These are phyloP conservation scores for Ptilonorhynchus violaceus DNA, from an alignment of 2,113 vertebrate genomes.

Conservation along the genomic window DNA sequence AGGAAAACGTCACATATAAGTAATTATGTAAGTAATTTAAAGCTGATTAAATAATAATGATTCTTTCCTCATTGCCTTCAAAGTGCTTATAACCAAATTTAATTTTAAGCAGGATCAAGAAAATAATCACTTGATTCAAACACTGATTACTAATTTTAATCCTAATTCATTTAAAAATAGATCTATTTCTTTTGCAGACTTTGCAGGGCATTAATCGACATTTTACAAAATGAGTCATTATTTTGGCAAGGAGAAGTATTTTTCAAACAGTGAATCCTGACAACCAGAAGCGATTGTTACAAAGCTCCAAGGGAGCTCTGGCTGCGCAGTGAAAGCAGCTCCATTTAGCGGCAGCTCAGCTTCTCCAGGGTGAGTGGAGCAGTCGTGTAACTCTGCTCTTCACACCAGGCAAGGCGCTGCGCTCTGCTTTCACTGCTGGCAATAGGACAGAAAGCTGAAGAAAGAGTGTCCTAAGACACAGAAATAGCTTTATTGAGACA, in stretches of 20 bases:
- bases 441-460: background rate
- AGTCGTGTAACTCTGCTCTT: background rate
- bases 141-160: conserved; percentile 44
- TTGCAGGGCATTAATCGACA: conserved; percentile 18
- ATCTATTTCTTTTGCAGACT: background rate
- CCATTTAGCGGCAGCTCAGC: background rate
- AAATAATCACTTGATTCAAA: conserved; percentile 46
- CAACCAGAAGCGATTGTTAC: background rate
- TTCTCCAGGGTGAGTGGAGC: background rate
- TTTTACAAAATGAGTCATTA: conserved; percentile 3
- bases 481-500: background rate
- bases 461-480: background rate
- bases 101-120: conserved; percentile 55
- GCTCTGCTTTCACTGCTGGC: background rate
- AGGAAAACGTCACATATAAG: conserved; percentile 23
- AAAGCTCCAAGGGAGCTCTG: background rate
- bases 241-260: background rate
- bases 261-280: background rate
- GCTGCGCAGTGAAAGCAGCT: background rate
- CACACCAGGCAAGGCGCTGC: background rate
- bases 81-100: conserved; percentile 36
- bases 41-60: conserved; percentile 60
- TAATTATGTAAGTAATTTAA: conserved; percentile 48
- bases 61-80: conserved; percentile 6
- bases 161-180: conserved; percentile 25